A percentile compares a stretch with the other conserved stretches of the same genome.
Evolutionary conservation across 2,113 vertebrate species (phyloP).

Genomic region (Sprattus sprattus): DNA sequence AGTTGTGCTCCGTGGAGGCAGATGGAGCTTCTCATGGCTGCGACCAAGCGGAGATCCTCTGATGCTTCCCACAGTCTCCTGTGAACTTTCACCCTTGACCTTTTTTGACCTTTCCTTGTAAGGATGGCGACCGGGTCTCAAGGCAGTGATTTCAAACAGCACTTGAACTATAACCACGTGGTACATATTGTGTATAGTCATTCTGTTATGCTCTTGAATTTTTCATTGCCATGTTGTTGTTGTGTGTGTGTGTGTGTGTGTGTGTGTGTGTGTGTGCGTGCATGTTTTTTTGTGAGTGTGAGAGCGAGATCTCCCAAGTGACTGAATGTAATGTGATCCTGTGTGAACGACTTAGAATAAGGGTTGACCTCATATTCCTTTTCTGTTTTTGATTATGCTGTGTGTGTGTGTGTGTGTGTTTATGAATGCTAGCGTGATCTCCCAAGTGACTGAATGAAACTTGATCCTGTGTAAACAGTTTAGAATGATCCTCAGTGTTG

Average conservation of each 20-base stretch:
- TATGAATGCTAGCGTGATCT: conserved; percentile 30
- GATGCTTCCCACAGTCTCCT: not conserved
- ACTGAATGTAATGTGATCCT: not conserved
- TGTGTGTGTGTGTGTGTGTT: not conserved
- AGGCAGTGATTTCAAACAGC: not conserved
- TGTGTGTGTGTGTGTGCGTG: not conserved
- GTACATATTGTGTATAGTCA: not conserved
- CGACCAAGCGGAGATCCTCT: no score
- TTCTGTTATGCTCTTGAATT: not conserved
- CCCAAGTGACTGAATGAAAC: conserved; percentile 46
- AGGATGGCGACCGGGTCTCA: not conserved
- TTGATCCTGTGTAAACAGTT: not conserved
- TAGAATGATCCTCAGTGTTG: no score
- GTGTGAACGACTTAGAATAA: not conserved
- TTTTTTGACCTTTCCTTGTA: not conserved
- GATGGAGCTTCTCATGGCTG: no score
- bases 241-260: not conserved
- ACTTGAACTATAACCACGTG: not conserved
- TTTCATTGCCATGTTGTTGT: not conserved
- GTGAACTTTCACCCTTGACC: not conserved
- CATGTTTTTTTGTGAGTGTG: not conserved
- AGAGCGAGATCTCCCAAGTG: not conserved
- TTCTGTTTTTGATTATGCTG: not conserved
- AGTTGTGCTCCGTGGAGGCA: no score
- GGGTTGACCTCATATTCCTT: not conserved